Evolutionary conservation across 1,140 invertebrate species (phyloP).

Genomic region (Cryptotermes secundus): DNA sequence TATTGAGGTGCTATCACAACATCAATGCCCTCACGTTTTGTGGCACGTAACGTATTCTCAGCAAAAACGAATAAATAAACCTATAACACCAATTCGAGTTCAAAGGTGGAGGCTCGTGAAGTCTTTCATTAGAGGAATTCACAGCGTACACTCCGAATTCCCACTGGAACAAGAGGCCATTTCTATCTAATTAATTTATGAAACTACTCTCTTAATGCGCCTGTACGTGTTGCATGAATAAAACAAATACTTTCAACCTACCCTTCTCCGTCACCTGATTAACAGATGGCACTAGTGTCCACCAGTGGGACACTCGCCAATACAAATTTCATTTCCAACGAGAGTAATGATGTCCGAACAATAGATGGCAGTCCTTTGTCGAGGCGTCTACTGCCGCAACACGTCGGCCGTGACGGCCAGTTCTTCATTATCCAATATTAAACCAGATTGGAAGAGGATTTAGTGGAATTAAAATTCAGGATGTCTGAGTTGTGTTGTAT

Average conservation of each 20-base stretch:
- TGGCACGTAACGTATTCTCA: no score
- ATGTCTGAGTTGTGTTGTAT: no score
- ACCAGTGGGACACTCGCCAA: neutral
- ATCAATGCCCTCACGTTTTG: no score
- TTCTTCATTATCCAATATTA: neutral
- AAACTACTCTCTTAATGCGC: constrained; percentile 12
- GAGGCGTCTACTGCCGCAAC: neutral
- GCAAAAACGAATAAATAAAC: no score
- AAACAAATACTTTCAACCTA: neutral
- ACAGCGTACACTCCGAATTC: no score
- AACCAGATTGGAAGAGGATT: neutral
- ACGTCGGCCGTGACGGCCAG: neutral
- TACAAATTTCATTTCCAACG: neutral
- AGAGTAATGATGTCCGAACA: neutral
- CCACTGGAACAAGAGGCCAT: neutral
- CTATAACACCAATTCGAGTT: no score
- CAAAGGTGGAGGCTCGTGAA: no score
- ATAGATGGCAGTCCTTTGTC: neutral
- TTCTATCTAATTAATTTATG: neutral
- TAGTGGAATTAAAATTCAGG: neutral
- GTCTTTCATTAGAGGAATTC: no score
- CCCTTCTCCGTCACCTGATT: neutral
- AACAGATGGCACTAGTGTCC: neutral
- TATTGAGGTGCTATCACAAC: no score
- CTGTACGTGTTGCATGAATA: neutral